Evolutionary conservation across 2,113 vertebrate species (phyloP), one percentile per base, ranked within the genome.

Genomic region (Misgurnus anguillicaudatus): DNA sequence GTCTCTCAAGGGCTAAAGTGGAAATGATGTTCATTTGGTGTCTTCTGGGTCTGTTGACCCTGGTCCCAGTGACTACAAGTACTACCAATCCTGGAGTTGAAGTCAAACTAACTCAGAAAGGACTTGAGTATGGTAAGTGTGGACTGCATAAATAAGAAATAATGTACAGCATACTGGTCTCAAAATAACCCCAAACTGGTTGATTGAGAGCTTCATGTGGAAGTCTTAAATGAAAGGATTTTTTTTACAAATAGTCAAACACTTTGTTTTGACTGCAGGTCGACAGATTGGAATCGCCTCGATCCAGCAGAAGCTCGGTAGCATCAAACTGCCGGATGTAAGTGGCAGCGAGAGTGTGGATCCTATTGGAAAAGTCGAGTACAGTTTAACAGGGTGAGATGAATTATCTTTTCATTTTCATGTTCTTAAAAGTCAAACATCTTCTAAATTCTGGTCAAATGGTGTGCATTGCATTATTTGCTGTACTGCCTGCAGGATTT

Each of bases 111-210:
- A 92, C 91, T 21, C 39, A 87, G 58, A 91, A 91, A 61, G 92
- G 89, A 38, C 80, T 93, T 41, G 91, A 93, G 47, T 93, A 92
- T 79, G 90, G 92, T 94, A 83, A 61, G n/a, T 42, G 17, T 57
- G 53, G 17, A 19, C 53, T n/a, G 24, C 24, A 31, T 31, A 14
- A 16, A 19, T 8, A n/a, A 57, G 53, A 1, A 7, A n/a, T 10
- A 10, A 13, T 51, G 53, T 19, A 57, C 17, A 57, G 7, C 2
- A 0, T 57, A 17, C 51, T n/a, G 16, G 16, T 16, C 48, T 5
- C 13, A 51, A 51, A 51, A 5, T 13, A 51, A 51, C 13, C 4
- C 48, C 11, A 51, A 4, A 13, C 13, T 3, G 3, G 9, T 11
- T 51, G 14, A 51, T 51, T 5, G 13, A 1, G 47, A 51, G 3